Conservation (phyloP, 2,797 vertebrate genomes). For the Brotula barbata region DNA sequence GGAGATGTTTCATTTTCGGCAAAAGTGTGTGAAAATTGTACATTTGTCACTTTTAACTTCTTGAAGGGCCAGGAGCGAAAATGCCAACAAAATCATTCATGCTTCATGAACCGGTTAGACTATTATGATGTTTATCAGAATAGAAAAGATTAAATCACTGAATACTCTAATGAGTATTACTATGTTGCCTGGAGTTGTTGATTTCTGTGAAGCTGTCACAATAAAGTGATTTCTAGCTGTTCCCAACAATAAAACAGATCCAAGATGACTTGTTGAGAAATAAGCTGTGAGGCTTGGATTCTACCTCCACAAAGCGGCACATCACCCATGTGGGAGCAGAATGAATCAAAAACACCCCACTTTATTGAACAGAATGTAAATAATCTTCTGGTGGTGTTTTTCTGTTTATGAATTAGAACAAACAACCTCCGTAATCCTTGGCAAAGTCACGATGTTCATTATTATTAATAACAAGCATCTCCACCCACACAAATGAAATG, state of each 20-base stretch:
- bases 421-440: conserved; percentile 35
- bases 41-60: conserved; percentile 8
- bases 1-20: conserved; percentile 19
- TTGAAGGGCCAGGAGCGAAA: too few species aligned
- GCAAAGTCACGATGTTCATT: conserved; percentile 26
- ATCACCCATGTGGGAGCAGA: conserved; percentile 49
- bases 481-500: conserved; percentile 53
- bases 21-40: conserved; percentile 3
- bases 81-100: too few species aligned
- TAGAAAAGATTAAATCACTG: not conserved
- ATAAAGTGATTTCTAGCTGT: conserved; percentile 4
- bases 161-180: not conserved
- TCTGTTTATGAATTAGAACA: conserved; percentile 29
- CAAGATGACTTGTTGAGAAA: conserved; percentile 30
- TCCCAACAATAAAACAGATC: conserved; percentile 17
- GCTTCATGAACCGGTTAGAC: not conserved
- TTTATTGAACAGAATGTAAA: conserved; percentile 41
- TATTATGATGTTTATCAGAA: conserved; percentile 6
- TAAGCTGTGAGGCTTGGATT: conserved; percentile 4
- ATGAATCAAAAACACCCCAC: conserved; percentile 38
- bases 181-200: not conserved
- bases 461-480: conserved; percentile 39
- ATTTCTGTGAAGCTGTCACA: not conserved
- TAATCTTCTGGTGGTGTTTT: conserved; percentile 41
- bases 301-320: conserved; percentile 38